phyloP scores from a whole-genome alignment of 2,888 invertebrate genomes.

The Heliconius ismenius region DNA sequence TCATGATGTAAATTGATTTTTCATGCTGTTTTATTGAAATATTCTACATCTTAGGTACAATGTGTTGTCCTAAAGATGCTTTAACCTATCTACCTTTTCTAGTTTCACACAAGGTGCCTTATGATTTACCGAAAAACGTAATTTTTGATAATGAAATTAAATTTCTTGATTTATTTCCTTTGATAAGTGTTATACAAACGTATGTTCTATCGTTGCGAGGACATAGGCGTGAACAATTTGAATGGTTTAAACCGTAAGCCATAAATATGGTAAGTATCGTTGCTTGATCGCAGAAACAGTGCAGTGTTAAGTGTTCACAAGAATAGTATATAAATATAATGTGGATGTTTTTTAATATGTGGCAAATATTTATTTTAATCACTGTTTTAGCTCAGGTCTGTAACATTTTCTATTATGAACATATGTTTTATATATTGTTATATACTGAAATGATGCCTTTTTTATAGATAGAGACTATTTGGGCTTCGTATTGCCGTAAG shows the following conservation, averaged over 20 bases:
- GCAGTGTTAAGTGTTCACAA: conserved; percentile 24
- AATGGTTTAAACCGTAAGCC: conserved; percentile 54
- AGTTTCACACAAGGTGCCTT: conserved; percentile 15
- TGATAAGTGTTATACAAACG: conserved; percentile 51
- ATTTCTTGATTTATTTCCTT: conserved; percentile 40
- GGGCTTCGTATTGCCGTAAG: conserved; percentile 11
- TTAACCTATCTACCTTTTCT: background rate
- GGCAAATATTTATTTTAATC: conserved; percentile 13
- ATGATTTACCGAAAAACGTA: conserved; percentile 22
- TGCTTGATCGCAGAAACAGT: conserved; percentile 16
- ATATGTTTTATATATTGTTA: background rate
- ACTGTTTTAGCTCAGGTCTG: conserved; percentile 32
- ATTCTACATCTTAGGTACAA: background rate
- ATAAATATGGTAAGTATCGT: conserved; percentile 55
- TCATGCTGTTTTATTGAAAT: conserved; percentile 12
- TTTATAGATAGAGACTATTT: conserved; percentile 17
- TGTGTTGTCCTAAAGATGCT: background rate
- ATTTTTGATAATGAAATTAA: conserved; percentile 23
- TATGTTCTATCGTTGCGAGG: conserved; percentile 59
- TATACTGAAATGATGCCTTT: background rate
- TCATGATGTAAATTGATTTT: conserved; percentile 16
- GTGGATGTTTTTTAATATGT: conserved; percentile 12
- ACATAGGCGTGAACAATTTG: conserved; percentile 72
- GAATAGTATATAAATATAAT: conserved; percentile 33
- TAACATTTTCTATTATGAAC: background rate